These are phyloP conservation scores for Limnephilus lunatus DNA, from an alignment of 2,888 invertebrate genomes.

Conservation along the genomic window DNA sequence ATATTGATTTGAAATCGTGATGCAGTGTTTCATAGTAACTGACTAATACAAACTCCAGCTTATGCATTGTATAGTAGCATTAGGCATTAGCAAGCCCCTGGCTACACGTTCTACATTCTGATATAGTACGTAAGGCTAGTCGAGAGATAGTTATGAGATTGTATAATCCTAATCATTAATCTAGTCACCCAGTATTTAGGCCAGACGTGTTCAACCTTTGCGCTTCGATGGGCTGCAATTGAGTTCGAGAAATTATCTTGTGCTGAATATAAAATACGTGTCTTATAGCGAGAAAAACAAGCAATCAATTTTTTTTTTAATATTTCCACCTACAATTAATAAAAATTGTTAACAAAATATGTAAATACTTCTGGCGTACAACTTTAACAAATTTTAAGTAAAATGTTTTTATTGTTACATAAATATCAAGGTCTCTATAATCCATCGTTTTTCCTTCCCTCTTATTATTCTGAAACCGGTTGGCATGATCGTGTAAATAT, in stretches of 20 bases:
- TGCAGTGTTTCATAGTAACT: not conserved
- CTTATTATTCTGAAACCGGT: too few species aligned
- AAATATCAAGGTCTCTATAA: too few species aligned
- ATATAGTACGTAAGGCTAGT: not conserved
- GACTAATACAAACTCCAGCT: not conserved
- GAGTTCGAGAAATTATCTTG: not conserved
- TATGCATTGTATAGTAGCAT: too few species aligned
- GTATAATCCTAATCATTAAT: not conserved
- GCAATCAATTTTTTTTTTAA: too few species aligned
- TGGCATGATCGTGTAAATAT: too few species aligned
- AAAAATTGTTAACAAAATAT: too few species aligned
- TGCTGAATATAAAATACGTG: not conserved
- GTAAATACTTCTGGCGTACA: too few species aligned
- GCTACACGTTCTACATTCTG: not conserved
- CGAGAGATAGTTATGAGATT: not conserved
- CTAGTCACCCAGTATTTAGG: not conserved
- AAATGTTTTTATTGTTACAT: too few species aligned
- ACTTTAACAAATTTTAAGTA: too few species aligned
- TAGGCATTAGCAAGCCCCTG: not conserved
- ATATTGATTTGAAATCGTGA: not conserved
- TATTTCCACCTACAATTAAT: too few species aligned
- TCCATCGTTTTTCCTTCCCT: too few species aligned
- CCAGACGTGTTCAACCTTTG: not conserved
- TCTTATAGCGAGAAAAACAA: too few species aligned
- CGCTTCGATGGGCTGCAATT: not conserved